Conservation (phyloP, 2,113 vertebrate species). For the Telmatochromis sp. region DNA sequence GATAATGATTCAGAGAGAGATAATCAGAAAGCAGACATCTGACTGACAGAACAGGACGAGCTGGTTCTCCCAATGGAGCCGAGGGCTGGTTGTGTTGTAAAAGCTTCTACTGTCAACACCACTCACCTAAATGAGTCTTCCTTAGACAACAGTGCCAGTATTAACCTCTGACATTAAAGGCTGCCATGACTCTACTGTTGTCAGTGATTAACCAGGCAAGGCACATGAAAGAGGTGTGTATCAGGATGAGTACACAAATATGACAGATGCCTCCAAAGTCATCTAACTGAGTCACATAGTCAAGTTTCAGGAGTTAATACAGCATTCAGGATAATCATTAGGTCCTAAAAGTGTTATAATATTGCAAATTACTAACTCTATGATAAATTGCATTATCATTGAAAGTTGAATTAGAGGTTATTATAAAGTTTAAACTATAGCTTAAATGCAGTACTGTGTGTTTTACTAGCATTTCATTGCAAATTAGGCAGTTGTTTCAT, state of each 20-base stretch:
- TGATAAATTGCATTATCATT: background rate
- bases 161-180: background rate
- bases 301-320: background rate
- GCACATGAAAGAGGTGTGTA: background rate
- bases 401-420: background rate
- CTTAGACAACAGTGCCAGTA: background rate
- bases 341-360: background rate
- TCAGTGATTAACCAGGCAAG: slow-evolving; percentile 17
- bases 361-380: background rate
- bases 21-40: background rate
- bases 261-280: background rate
- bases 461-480: background rate
- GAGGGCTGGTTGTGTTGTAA: background rate
- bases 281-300: background rate
- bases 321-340: background rate
- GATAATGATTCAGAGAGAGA: background rate
- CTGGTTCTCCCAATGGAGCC: background rate
- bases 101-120: background rate
- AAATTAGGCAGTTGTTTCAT: background rate
- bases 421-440: background rate
- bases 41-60: background rate
- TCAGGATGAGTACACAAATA: background rate
- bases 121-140: background rate
- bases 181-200: background rate
- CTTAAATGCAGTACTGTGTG: background rate